Base-by-base conservation (phyloP, 2,888 invertebrate species). In the Eilema griseolum region DNA sequence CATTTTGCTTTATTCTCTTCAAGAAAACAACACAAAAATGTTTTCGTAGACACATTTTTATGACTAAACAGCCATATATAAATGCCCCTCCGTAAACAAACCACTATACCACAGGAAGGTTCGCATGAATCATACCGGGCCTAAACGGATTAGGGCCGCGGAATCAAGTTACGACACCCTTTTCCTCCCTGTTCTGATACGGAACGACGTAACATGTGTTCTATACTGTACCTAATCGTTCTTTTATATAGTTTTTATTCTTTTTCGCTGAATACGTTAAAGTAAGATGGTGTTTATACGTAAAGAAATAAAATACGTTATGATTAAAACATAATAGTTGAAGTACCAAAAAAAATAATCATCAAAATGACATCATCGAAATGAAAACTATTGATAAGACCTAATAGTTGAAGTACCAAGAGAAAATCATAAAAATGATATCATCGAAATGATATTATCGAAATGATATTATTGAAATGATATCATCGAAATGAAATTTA, bases 141-240 rank as follows among this genome's bases (percentile, higher is more conserved):
- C 76, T 95, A 95, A 95, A 87, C 83, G 79, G 90, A 94, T 95
- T 95, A 95, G 83, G 85, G 84, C 86, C 81, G 79, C 84, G 85
- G 85, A 94, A 94, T 92, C 94, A 90, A 88, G 87, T 94, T 94
- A 94, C 82, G 78, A 78, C 88, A 93, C 94, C 95, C 94, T 94
- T 92, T 91, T 93, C 92, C 75, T 77, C 81, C 85, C 87, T 89
- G 88, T 90, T 85, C 86, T 89, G 89, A 92, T 91, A 83, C 82
- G 83, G 73, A 84, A 85, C 90, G 92, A 92, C 92, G 88, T 82
- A 76, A 81, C 83, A 86, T 85, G 84, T 84, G 80, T 84, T 81
- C 81, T 80, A 79, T 80, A 79, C 72, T 80, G 79, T 78, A 76
- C 79, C 83, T 88, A 87, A 88, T 88, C 85, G 87, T 78, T 85